Evolutionary conservation across 2,888 invertebrate species (phyloP), one percentile per base, ranked within the genome.

Genomic region (Schizotus pectinicornis): DNA sequence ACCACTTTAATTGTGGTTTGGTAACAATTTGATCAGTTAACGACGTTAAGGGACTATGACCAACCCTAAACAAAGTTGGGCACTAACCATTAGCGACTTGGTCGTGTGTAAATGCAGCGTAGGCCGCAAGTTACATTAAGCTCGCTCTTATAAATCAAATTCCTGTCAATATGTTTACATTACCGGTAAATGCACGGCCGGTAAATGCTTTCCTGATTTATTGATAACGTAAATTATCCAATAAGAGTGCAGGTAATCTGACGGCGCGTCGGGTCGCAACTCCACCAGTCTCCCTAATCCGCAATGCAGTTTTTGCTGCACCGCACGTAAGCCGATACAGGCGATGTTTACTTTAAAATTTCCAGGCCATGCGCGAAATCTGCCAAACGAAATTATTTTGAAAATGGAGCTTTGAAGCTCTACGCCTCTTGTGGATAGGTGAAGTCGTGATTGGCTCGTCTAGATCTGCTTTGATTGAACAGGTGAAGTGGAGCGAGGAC

Each of bases 111-210:
- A 54, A 61, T 60, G 56, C 48, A 48, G 56, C 41, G 37, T 45
- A 51, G 61, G 64, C 65, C 64, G 46, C 67, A 70, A 66, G 67
- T 67, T 67, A 64, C 69, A 71, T 71, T 68, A 72, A 67, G 66
- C 67, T 55, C 41, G 66, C 67, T 63, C 66, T 71, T 69, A 74
- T 75, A 74, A 75, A 75, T 75, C 75, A 75, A 69, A 67, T 61
- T 41, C 64, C 61, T 67, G 73, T 73, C 75, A 72, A 74, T 76
- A 73, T 76, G 75, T 76, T 74, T 76, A 73, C 74, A 75, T 75
- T 75, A 74, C 69, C 73, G 70, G 71, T 66, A 73, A 74, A 75
- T 73, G 74, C 73, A 71, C 68, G 69, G 63, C 67, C 56, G 68
- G 68, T 62, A 68, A 70, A 72, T 71, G 65, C 68, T 56, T 60